Conservation (phyloP, 2,113 vertebrate genomes). For the Saccopteryx bilineata region DNA sequence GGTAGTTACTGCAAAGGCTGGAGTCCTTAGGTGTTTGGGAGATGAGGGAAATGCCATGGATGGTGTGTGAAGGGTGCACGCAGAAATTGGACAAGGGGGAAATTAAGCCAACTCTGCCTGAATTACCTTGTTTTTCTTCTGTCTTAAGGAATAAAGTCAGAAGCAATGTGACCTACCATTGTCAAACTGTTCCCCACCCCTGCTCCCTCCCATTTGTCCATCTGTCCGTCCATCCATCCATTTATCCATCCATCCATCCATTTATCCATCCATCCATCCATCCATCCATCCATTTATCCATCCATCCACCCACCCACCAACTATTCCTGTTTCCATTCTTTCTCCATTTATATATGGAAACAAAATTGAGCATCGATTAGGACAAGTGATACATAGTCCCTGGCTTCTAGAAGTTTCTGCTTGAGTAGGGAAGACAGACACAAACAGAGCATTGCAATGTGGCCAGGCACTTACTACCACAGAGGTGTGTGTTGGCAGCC, state of each 20-base stretch:
- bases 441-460: neutral
- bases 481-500: neutral
- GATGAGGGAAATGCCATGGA: constrained; percentile 53
- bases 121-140: constrained; percentile 48
- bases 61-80: constrained; percentile 72
- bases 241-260: rapidly evolving
- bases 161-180: neutral
- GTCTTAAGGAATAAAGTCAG: constrained; percentile 39
- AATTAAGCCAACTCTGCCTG: constrained; percentile 73
- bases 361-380: neutral
- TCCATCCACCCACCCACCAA: neutral
- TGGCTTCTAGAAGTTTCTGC: constrained; percentile 13
- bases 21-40: constrained; percentile 77
- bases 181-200: neutral
- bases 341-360: neutral
- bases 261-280: rapidly evolving
- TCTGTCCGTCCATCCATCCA: no score
- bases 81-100: constrained; percentile 77
- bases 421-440: neutral
- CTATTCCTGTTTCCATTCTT: neutral
- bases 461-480: neutral
- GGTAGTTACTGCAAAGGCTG: constrained; percentile 72
- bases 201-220: neutral
- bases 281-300: neutral
- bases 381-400: neutral